A percentile compares a stretch with the other conserved stretches of the same genome.
Conservation (phyloP, 2,888 invertebrate species). For the Chironomus riparius region DNA sequence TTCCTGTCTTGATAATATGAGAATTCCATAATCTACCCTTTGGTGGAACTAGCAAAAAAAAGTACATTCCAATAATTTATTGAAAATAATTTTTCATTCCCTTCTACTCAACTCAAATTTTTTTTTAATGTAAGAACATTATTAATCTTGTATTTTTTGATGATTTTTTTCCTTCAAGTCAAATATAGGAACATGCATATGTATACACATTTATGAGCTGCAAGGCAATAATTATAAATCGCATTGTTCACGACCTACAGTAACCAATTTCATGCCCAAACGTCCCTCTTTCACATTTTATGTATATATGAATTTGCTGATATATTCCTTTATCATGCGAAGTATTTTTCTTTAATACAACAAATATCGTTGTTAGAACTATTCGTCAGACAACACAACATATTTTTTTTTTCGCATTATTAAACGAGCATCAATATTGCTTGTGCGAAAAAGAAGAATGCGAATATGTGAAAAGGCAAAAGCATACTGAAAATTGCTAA, state of each 20-base stretch:
- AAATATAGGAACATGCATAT: neutral
- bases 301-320: neutral
- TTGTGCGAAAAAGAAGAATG: conserved; percentile 3
- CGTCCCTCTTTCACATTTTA: neutral
- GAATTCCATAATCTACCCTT: too few relatives aligned
- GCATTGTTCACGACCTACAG: conserved; percentile 11
- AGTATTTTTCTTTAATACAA: neutral
- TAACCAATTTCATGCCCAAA: conserved; percentile 21
- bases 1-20: too few relatives aligned
- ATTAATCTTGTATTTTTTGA: neutral
- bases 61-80: too few relatives aligned
- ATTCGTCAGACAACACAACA: neutral
- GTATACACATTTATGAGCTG: neutral
- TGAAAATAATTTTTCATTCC: too few relatives aligned
- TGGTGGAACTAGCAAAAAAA: too few relatives aligned
- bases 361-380: neutral
- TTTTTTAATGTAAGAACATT: neutral
- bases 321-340: too few relatives aligned
- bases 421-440: conserved; percentile 21
- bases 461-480: neutral
- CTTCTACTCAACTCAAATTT: too few relatives aligned
- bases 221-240: conserved; percentile 22
- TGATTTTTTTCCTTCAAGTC: neutral
- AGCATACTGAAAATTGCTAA: neutral
- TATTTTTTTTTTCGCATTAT: neutral